phyloP scores from a whole-genome alignment of 2,797 vertebrate species.

The Myotis pilosus region DNA sequence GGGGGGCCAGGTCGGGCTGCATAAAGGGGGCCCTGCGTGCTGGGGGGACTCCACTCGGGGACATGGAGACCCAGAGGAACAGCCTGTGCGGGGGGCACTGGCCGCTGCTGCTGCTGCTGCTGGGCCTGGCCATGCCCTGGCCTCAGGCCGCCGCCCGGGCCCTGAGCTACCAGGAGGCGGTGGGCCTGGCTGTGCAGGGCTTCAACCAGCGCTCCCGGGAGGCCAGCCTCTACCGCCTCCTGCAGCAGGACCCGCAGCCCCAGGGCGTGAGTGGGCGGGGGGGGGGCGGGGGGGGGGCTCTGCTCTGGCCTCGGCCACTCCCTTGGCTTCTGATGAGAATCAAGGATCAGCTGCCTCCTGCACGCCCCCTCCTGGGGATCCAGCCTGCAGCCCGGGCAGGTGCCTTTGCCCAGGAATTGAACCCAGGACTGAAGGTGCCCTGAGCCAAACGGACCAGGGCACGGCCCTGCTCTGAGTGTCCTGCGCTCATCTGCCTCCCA shows the following conservation, averaged over 20 bases:
- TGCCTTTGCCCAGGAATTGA: no score
- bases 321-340: neutral
- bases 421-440: no score
- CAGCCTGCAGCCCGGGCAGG: no score
- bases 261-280: neutral
- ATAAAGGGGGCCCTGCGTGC: constrained; percentile 26
- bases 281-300: neutral
- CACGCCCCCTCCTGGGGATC: no score
- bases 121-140: neutral
- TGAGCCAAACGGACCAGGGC: no score
- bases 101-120: constrained; percentile 4
- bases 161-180: neutral
- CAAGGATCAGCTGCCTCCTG: no score
- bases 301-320: neutral
- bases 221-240: constrained; percentile 54
- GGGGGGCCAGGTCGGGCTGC: no score
- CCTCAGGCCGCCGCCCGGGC: neutral
- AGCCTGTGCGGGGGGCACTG: neutral
- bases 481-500: rapidly evolving
- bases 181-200: constrained; percentile 8
- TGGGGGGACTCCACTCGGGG: neutral
- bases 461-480: neutral
- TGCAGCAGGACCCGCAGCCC: neutral
- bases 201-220: constrained; percentile 35
- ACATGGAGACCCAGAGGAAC: constrained; percentile 38